These are phyloP conservation scores for Chionomys nivalis DNA, from an alignment of 2,113 vertebrate species.

Conservation along the genomic window DNA sequence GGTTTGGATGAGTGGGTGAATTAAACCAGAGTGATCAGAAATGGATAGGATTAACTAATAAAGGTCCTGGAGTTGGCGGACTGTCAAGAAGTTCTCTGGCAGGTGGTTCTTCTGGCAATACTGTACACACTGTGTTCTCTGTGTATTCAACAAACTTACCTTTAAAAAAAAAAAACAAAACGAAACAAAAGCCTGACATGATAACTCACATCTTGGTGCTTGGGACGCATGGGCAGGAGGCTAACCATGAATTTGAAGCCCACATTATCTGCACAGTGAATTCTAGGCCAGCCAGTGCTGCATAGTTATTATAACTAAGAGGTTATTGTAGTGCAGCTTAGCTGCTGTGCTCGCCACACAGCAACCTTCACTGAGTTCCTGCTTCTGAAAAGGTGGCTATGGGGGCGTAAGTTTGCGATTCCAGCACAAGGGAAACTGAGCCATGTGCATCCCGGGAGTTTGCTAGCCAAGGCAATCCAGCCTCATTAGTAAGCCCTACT, in stretches of 20 bases:
- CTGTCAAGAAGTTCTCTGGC: neutral
- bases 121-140: neutral
- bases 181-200: neutral
- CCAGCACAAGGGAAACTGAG: neutral
- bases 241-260: neutral
- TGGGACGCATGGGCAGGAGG: neutral
- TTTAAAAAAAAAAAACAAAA: neutral
- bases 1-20: neutral
- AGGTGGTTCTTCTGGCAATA: neutral
- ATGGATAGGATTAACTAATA: neutral
- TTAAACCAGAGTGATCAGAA: neutral
- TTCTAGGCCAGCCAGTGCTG: neutral
- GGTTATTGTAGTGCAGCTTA: neutral
- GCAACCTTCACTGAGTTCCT: neutral
- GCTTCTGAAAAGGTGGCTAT: neutral
- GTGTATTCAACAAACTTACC: neutral
- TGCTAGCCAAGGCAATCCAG: neutral
- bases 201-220: neutral
- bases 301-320: neutral
- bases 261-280: neutral
- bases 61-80: neutral
- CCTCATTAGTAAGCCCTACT: neutral
- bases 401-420: neutral
- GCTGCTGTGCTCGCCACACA: neutral
- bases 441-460: neutral